Percentiles rank a stretch among this genome's conserved stretches.
These are phyloP conservation scores for Steromphala cineraria DNA, from an alignment of 2,888 invertebrate species.

Conservation along the genomic window DNA sequence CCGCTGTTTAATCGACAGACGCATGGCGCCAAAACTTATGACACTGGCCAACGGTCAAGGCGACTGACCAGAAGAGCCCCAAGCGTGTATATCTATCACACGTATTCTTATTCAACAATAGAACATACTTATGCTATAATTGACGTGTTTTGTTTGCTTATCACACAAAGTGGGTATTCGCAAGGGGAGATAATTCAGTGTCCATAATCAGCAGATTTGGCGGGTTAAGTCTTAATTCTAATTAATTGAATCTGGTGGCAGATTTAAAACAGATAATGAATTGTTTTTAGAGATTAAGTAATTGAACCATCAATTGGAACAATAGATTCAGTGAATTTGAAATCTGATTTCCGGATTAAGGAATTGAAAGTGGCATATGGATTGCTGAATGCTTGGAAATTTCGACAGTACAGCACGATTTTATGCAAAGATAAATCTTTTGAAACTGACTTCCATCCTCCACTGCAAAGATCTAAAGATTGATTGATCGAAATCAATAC, in stretches of 20 bases:
- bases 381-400: too few species aligned
- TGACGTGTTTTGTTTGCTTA: conserved; percentile 2
- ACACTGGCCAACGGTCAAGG: not conserved
- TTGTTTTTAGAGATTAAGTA: too few species aligned
- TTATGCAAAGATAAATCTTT: too few species aligned
- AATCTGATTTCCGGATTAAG: too few species aligned
- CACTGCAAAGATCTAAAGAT: too few species aligned
- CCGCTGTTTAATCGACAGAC: not conserved
- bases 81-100: not conserved
- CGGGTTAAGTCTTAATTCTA: not conserved
- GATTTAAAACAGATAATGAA: not conserved
- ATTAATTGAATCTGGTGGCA: not conserved
- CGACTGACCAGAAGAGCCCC: not conserved
- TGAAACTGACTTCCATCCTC: too few species aligned
- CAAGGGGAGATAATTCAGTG: not conserved
- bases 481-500: too few species aligned
- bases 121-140: not conserved
- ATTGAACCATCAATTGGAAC: too few species aligned
- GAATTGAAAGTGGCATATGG: too few species aligned
- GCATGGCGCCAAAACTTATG: not conserved
- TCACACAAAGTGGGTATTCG: not conserved
- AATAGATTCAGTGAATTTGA: too few species aligned
- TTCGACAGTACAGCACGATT: too few species aligned
- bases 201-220: not conserved
- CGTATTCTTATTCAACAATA: not conserved